Percentiles rank a stretch among this genome's conserved stretches.
Evolutionary conservation across 2,888 invertebrate species (phyloP).

Genomic region (Mythimna impura): DNA sequence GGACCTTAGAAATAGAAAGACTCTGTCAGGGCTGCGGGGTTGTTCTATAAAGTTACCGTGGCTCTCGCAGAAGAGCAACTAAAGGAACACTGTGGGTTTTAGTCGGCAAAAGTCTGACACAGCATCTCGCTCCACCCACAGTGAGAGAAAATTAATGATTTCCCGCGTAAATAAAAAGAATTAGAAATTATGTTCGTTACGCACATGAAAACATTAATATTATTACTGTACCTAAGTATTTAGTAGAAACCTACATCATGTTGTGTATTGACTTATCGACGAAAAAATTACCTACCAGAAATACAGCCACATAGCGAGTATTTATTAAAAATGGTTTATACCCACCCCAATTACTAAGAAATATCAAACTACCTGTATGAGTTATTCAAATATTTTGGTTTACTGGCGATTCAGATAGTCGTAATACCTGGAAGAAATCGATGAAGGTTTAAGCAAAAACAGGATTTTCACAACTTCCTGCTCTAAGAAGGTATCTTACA

Average conservation of each 20-base stretch:
- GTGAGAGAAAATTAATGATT: no score
- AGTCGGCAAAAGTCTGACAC: no score
- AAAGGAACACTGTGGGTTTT: no score
- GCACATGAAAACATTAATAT: no score
- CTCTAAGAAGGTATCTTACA: conserved; percentile 18
- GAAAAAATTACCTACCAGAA: background rate
- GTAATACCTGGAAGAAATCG: background rate
- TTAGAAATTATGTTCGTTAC: no score
- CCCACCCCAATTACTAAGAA: background rate
- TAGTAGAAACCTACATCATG: background rate
- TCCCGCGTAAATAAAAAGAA: no score
- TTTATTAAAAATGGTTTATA: background rate
- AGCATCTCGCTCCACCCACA: no score
- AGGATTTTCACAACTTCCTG: background rate
- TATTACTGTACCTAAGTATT: background rate
- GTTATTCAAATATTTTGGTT: conserved; percentile 11
- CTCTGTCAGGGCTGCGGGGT: no score
- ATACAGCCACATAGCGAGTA: background rate
- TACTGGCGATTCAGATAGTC: background rate
- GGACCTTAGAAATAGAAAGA: conserved; percentile 12
- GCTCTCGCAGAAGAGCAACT: no score
- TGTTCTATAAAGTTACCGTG: no score
- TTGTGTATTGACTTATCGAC: background rate
- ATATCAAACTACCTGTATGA: conserved; percentile 3
- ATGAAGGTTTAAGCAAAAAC: background rate